Percentiles rank a stretch among this genome's conserved stretches.
phyloP scores from a whole-genome alignment of 2,797 vertebrate species.

The Chloroceryle inda region DNA sequence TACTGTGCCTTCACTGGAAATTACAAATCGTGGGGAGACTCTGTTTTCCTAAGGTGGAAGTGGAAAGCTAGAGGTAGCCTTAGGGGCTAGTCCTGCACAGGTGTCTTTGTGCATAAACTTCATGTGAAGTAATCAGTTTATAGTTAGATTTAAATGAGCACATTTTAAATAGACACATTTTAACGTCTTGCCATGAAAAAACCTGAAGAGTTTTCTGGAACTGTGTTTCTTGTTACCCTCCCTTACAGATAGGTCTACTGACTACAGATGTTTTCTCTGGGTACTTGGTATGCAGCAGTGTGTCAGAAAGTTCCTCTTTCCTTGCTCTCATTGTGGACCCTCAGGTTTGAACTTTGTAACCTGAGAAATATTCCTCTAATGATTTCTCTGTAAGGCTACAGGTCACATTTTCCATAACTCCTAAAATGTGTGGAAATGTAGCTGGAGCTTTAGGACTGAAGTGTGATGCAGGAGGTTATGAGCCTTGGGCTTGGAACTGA shows the following conservation, averaged over 20 bases:
- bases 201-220: neutral
- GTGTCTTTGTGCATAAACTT: neutral
- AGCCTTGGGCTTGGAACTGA: neutral
- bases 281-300: neutral
- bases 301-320: neutral
- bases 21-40: neutral
- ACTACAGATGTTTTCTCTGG: neutral
- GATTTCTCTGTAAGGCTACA: constrained; percentile 22
- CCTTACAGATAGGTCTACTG: neutral
- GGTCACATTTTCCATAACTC: neutral
- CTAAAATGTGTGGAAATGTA: constrained; percentile 25
- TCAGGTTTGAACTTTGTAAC: constrained; percentile 31
- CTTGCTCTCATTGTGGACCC: neutral
- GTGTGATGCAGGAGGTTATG: neutral
- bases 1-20: neutral
- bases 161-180: neutral
- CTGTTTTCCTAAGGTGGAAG: neutral
- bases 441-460: constrained; percentile 34
- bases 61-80: neutral
- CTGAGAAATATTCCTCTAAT: neutral
- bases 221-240: neutral
- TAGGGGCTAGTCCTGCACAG: neutral
- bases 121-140: neutral
- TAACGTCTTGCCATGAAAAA: neutral
- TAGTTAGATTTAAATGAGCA: neutral